These are phyloP conservation scores for Scolopax bukidnonensis DNA, from an alignment of 2,797 vertebrate genomes.

Conservation along the genomic window DNA sequence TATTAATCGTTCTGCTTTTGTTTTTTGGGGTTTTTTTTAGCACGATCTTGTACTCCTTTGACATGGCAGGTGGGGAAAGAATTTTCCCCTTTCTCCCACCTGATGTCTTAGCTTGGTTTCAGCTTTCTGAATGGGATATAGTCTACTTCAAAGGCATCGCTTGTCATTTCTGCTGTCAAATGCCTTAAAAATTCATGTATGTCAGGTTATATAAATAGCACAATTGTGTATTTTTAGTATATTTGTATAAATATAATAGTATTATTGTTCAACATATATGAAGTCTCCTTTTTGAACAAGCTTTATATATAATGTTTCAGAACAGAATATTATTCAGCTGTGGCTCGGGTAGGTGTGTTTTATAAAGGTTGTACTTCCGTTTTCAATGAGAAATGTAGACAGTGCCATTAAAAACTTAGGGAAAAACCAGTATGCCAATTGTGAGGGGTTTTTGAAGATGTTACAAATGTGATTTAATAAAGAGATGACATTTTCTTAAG, in stretches of 20 bases:
- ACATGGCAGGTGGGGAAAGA: background rate
- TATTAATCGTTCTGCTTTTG: background rate
- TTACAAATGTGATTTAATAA: background rate
- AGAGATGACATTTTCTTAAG: background rate
- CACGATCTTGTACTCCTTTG: background rate
- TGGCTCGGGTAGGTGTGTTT: background rate
- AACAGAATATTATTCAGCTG: background rate
- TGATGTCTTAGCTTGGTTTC: background rate
- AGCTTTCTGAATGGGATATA: background rate
- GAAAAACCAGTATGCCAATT: background rate
- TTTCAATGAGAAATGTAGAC: background rate
- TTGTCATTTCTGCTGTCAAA: background rate
- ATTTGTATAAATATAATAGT: no score
- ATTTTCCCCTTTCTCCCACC: background rate
- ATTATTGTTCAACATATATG: rapidly evolving
- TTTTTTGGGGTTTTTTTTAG: background rate
- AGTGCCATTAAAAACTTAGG: background rate
- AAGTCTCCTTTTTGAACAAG: background rate
- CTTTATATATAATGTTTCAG: background rate
- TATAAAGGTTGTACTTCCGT: background rate
- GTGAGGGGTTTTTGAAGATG: background rate
- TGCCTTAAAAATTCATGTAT: background rate
- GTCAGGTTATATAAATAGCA: background rate
- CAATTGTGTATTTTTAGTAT: background rate
- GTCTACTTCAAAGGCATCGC: background rate